Percentiles rank a stretch among this genome's conserved stretches.
These are phyloP conservation scores for Chironex yamaguchii DNA, from an alignment of 30 jellyfish, hydroid and myxozoan species.

Conservation along the genomic window DNA sequence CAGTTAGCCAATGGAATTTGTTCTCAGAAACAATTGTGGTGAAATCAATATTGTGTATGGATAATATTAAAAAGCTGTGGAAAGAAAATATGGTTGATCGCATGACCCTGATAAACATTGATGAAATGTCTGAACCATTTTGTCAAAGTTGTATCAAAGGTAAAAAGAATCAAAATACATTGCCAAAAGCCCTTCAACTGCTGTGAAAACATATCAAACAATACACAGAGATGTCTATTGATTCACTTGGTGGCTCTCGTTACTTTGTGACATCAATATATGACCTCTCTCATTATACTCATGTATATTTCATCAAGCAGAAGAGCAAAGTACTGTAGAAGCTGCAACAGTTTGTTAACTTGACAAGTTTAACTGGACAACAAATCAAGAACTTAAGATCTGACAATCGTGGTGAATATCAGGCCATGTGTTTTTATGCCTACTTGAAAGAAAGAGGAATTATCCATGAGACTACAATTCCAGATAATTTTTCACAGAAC, in stretches of 20 bases:
- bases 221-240: neutral
- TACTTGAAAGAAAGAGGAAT: slow-evolving; percentile 20
- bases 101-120: no score
- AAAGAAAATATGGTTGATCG: no score
- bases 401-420: slow-evolving; percentile 61
- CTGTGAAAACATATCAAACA: no score
- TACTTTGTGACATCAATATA: neutral
- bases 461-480: slow-evolving; percentile 21
- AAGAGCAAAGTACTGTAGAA: slow-evolving; percentile 24
- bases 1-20: no score
- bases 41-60: no score
- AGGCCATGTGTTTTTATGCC: slow-evolving; percentile 7
- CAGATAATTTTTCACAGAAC: slow-evolving; percentile 49
- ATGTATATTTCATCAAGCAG: slow-evolving; percentile 12
- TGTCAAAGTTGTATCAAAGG: no score
- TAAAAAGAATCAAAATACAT: no score
- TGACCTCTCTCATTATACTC: neutral
- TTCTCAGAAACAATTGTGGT: neutral
- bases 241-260: neutral
- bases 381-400: slow-evolving; percentile 17
- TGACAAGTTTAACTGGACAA: neutral
- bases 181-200: no score
- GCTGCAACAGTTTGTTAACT: slow-evolving; percentile 21
- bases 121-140: no score
- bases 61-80: no score